Conservation (phyloP, 2,113 vertebrate species). For the Carassius auratus region DNA sequence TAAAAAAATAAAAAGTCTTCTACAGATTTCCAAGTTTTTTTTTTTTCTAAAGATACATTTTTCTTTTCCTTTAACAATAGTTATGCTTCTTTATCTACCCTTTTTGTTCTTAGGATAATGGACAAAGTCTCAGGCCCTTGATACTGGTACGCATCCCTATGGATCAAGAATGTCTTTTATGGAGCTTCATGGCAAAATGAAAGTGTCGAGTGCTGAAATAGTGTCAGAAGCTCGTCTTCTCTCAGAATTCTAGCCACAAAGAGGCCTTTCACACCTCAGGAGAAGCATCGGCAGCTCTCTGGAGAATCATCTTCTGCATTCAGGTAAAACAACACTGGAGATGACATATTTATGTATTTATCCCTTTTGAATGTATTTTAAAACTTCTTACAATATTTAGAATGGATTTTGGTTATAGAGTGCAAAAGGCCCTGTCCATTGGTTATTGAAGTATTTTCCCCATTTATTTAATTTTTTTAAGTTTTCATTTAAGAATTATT, state of each 20-base stretch:
- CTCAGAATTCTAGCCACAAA: constrained; percentile 80
- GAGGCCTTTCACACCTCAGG: constrained; percentile 86
- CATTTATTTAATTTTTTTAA: no score
- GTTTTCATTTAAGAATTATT: neutral
- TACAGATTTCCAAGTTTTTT: neutral
- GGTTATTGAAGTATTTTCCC: no score
- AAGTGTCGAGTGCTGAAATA: constrained; percentile 87
- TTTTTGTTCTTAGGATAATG: neutral
- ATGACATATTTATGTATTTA: neutral
- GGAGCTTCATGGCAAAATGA: constrained; percentile 71
- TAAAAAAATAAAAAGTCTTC: neutral
- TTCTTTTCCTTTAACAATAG: neutral
- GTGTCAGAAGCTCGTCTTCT: constrained; percentile 86
- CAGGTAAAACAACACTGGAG: constrained; percentile 76
- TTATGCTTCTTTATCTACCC: neutral
- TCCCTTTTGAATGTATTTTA: neutral
- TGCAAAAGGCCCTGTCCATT: neutral
- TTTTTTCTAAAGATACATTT: neutral
- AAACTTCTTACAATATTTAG: neutral
- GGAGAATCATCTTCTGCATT: constrained; percentile 80
- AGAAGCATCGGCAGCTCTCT: constrained; percentile 84
- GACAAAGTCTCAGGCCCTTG: constrained; percentile 12
- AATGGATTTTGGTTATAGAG: neutral
- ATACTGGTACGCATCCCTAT: constrained; percentile 6
- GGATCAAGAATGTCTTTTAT: constrained; percentile 59